Evolutionary conservation across 2,888 invertebrate genomes (phyloP).

Genomic region (Ashinkailepas kermadecensis): DNA sequence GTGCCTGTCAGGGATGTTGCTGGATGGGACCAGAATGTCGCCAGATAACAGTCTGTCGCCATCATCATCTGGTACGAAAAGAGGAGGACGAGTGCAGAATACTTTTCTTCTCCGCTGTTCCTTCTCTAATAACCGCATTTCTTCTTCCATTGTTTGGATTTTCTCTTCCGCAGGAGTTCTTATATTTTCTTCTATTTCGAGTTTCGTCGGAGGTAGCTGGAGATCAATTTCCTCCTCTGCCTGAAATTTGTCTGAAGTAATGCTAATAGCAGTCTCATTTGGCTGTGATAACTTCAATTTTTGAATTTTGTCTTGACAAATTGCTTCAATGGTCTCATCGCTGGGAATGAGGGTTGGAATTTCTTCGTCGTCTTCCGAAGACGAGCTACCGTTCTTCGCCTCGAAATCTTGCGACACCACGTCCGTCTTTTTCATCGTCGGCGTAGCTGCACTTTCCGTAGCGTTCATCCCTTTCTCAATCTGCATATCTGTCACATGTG

Average conservation of each 20-base stretch:
- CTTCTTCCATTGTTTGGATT: background rate
- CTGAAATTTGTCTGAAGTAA: background rate
- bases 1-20: too few species aligned
- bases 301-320: background rate
- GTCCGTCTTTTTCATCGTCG: too few species aligned
- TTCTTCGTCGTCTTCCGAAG: background rate
- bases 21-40: too few species aligned
- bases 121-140: background rate
- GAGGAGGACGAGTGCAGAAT: background rate
- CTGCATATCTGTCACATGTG: too few species aligned
- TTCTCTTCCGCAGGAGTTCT: background rate
- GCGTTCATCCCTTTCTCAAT: too few species aligned
- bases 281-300: background rate
- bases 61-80: too few species aligned
- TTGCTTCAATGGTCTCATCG: background rate
- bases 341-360: slow-evolving; percentile 1
- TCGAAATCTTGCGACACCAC: background rate
- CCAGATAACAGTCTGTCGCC: too few species aligned
- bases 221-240: background rate
- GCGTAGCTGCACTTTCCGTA: too few species aligned
- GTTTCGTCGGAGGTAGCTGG: too few species aligned
- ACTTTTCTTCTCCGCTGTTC: background rate
- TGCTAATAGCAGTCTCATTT: background rate
- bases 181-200: background rate
- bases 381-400: background rate